These are phyloP conservation scores for Cerastis rubricosa DNA, from an alignment of 2,888 invertebrate genomes.

Conservation along the genomic window DNA sequence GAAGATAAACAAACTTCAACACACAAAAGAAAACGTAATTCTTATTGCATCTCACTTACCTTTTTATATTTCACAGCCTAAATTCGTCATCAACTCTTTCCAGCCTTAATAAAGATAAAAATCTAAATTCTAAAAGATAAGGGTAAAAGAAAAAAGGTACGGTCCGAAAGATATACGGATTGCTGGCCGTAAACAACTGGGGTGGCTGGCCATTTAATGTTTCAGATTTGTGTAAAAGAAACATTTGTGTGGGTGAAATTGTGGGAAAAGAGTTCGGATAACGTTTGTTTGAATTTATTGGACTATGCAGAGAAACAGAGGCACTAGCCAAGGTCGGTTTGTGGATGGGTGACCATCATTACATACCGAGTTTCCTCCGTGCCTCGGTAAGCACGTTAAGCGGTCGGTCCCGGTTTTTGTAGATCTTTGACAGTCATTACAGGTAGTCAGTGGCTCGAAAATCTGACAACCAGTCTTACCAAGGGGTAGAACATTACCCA, in stretches of 20 bases:
- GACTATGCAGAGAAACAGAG: slow-evolving; percentile 8
- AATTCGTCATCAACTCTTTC: slow-evolving; percentile 59
- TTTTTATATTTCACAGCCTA: slow-evolving; percentile 47
- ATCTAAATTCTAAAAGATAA: slow-evolving; percentile 58
- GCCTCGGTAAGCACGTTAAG: too few relatives aligned
- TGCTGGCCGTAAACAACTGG: slow-evolving; percentile 60
- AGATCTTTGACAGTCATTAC: too few relatives aligned
- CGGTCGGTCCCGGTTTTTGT: too few relatives aligned
- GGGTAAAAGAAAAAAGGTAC: slow-evolving; percentile 54
- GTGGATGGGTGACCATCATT: too few relatives aligned
- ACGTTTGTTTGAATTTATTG: slow-evolving; percentile 37
- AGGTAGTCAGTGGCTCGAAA: too few relatives aligned
- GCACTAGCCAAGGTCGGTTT: too few relatives aligned
- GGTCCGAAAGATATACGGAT: slow-evolving; percentile 58
- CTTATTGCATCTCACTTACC: slow-evolving; percentile 37
- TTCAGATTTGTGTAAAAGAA: slow-evolving; percentile 58
- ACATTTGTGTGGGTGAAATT: slow-evolving; percentile 44
- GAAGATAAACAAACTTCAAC: slow-evolving; percentile 25
- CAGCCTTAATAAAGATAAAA: slow-evolving; percentile 64
- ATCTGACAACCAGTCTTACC: too few relatives aligned
- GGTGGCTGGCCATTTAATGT: slow-evolving; percentile 56
- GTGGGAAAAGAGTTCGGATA: slow-evolving; percentile 37
- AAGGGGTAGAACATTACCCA: too few relatives aligned
- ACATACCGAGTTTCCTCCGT: too few relatives aligned
- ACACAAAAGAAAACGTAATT: slow-evolving; percentile 33